These are phyloP conservation scores for Lerista edwardsae DNA, from an alignment of 2,797 vertebrate species.

Conservation along the genomic window DNA sequence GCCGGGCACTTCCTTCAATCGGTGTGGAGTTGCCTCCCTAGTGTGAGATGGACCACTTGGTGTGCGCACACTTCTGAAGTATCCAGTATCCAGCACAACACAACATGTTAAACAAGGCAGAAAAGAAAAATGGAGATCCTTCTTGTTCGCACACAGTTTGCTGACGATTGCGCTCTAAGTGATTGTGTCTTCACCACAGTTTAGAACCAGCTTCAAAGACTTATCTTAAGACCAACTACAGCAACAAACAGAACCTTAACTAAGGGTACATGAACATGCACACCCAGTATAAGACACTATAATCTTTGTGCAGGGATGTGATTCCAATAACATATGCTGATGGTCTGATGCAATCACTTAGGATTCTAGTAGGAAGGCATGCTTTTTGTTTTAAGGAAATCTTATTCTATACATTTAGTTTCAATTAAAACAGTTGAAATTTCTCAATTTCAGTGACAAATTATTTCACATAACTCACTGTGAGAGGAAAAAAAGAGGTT, in stretches of 20 bases:
- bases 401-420: background rate
- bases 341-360: background rate
- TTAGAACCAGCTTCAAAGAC: background rate
- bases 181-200: background rate
- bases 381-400: background rate
- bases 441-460: too few relatives aligned
- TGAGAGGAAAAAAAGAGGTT: background rate
- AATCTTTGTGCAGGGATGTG: background rate
- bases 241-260: background rate
- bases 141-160: too few relatives aligned
- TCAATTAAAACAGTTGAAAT: background rate
- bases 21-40: background rate
- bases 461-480: background rate
- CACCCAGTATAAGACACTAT: background rate
- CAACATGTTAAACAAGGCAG: background rate
- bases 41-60: background rate
- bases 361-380: background rate
- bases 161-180: too few relatives aligned
- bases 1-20: background rate
- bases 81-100: background rate
- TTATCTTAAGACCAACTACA: background rate
- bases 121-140: background rate
- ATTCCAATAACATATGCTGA: background rate
- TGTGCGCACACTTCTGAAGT: background rate
- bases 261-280: background rate